Base-by-base conservation (phyloP, 2,797 vertebrate species). In the Siniperca scherzeri region DNA sequence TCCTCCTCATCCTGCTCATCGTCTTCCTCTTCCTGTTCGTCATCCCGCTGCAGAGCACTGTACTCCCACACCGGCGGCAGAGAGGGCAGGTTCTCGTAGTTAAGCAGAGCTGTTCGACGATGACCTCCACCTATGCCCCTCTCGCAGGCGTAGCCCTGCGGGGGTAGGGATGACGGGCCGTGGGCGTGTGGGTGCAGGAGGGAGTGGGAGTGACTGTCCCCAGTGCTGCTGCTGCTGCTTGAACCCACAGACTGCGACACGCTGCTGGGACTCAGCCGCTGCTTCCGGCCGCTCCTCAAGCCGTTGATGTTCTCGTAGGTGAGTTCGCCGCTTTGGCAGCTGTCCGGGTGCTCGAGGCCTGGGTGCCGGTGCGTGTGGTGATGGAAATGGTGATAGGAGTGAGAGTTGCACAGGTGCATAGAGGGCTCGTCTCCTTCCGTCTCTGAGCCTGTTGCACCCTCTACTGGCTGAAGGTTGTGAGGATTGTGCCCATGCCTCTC, bases 71-170 rank as follows among this genome's bases (percentile, higher is more conserved):
- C 96, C 0, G 98, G 98, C 0, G 98, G 98, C 83, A 99, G 95
- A 0, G 98, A 97, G 0, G 98, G 98, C 82, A 99, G 96, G 94
- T 99, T 99, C 95, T 99, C 98, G 0, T 99, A 99, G 95, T 99
- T 99, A 52, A 99, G 96, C 88, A 98, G 93, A 0, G 99, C 96
- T 0, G 96, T 95, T 83, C 97, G 93, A 38, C 98, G 97, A 36
- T 97, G 97, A 17, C 97, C 96, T 30, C 91, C 93, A 0, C 86
- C 93, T 84, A 89, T 70, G 30, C 92, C 91, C 79, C 96, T 92
- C 61, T 96, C 96, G 5, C 95, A 96, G 84, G 92, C 61, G 61
- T 96, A 96, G 70, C 93, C 94, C 88, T 94, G 96, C 0, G 90
- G 91, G 13, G 95, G 94, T 30, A 96, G 87, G 1, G 95, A 88